A percentile compares a stretch with the other conserved stretches of the same genome.
Conservation (phyloP, 2,888 invertebrate species). For the Neria commutata region DNA sequence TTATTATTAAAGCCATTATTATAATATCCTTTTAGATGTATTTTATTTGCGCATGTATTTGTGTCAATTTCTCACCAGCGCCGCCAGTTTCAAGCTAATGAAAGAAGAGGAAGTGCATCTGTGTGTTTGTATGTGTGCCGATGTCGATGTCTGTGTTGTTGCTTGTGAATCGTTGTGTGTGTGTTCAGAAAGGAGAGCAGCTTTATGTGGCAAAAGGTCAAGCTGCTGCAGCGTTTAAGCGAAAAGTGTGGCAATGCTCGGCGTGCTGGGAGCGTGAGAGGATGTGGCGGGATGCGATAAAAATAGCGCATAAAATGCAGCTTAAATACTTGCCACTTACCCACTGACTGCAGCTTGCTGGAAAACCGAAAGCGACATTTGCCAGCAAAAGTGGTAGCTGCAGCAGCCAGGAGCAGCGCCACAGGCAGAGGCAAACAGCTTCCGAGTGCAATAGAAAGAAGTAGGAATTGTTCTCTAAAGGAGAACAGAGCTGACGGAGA, state of each 20-base stretch:
- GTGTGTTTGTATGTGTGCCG: not conserved
- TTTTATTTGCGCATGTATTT: too few species aligned
- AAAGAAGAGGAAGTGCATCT: not conserved
- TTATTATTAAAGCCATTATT: constrained; percentile 4
- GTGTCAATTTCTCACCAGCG: not conserved
- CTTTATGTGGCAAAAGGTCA: not conserved
- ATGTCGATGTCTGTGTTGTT: not conserved
- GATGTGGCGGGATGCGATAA: not conserved
- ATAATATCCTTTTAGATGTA: not conserved
- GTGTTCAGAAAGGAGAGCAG: not conserved
- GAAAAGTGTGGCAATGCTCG: not conserved
- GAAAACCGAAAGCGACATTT: not conserved
- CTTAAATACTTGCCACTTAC: too few species aligned
- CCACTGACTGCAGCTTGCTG: too few species aligned
- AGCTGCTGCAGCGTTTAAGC: not conserved
- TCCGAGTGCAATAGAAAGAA: not conserved
- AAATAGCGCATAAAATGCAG: constrained; percentile 2
- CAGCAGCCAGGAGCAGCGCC: not conserved
- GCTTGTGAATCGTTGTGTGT: too few species aligned
- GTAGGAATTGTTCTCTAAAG: not conserved
- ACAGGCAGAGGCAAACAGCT: not conserved
- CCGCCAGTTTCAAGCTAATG: not conserved
- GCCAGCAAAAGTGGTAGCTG: not conserved
- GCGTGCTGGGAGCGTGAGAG: not conserved
- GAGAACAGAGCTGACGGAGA: not conserved